phyloP scores from a whole-genome alignment of 2,113 vertebrate species.

The Ovis canadensis region DNA sequence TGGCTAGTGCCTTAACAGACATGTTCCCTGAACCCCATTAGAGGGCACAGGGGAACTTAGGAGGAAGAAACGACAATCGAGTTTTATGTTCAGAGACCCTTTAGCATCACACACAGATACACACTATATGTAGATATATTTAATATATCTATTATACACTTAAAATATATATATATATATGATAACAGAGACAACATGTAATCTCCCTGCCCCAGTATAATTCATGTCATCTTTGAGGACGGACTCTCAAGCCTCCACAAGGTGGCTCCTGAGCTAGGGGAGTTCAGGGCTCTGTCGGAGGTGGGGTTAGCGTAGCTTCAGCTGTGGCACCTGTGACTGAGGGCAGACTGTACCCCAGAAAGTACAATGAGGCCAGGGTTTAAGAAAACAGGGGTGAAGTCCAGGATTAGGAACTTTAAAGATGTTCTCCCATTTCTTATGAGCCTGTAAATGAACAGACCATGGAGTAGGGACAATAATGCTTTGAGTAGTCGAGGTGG shows the following conservation, averaged over 20 bases:
- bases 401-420: neutral
- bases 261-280: neutral
- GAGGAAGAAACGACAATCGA: neutral
- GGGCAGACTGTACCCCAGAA: neutral
- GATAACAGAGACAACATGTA: neutral
- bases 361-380: neutral
- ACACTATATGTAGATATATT: neutral
- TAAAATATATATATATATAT: neutral
- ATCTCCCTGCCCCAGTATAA: neutral
- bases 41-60: neutral
- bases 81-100: neutral
- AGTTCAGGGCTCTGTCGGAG: neutral
- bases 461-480: neutral
- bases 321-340: neutral
- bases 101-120: neutral
- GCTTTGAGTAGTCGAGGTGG: neutral
- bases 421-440: neutral
- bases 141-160: neutral
- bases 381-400: neutral
- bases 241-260: neutral
- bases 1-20: neutral
- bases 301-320: neutral
- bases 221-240: neutral
- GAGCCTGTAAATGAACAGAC: neutral
- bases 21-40: neutral